Conservation (phyloP, 2,888 invertebrate genomes). For the Drosophila incognita region DNA sequence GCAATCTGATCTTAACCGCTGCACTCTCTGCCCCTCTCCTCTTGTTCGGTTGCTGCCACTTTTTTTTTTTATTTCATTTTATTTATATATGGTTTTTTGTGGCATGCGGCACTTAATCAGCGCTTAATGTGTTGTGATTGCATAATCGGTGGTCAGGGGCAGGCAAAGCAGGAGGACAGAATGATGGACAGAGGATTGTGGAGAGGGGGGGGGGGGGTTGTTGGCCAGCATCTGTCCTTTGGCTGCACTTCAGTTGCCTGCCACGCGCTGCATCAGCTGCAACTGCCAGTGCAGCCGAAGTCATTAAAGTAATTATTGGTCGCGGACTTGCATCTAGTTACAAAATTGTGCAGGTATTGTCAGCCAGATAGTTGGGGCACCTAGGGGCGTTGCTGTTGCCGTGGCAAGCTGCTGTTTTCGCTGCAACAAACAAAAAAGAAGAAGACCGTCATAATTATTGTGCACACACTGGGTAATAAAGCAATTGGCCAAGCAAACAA, state of each 20-base stretch:
- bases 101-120: slow-evolving; percentile 62
- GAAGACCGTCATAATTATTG: slow-evolving; percentile 16
- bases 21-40: slow-evolving; percentile 4
- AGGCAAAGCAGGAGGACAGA: neutral
- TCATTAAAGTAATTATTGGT: slow-evolving; percentile 15
- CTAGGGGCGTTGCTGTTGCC: slow-evolving; percentile 1
- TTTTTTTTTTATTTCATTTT: slow-evolving; percentile 16
- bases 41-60: slow-evolving; percentile 4
- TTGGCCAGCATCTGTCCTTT: slow-evolving; percentile 7
- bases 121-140: slow-evolving; percentile 72
- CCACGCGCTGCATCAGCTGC: slow-evolving; percentile 27
- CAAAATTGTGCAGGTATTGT: neutral
- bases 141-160: slow-evolving; percentile 48
- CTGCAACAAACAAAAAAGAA: neutral
- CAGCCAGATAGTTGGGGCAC: neutral
- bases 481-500: slow-evolving; percentile 17
- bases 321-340: slow-evolving; percentile 1
- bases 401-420: neutral
- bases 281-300: slow-evolving; percentile 12
- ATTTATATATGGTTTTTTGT: neutral
- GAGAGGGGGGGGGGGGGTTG: neutral
- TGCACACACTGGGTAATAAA: slow-evolving; percentile 27
- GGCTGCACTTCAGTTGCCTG: neutral
- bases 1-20: slow-evolving; percentile 65
- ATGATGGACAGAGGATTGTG: neutral